Conservation (phyloP, 2,797 vertebrate species). For the Babyrousa celebensis region DNA sequence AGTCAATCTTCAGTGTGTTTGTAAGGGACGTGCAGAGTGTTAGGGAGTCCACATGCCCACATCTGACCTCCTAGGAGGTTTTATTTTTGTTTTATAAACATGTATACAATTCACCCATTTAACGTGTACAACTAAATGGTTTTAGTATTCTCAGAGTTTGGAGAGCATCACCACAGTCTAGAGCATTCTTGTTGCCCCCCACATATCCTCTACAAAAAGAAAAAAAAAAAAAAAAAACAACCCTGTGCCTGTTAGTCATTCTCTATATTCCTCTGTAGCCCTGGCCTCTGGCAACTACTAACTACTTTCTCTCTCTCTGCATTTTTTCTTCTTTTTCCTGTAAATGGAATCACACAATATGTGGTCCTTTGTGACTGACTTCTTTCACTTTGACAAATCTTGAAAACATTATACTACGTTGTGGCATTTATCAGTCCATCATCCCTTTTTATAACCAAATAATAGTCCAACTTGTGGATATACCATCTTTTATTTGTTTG, state of each 20-base stretch:
- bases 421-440: neutral
- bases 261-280: neutral
- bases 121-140: neutral
- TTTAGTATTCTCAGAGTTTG: neutral
- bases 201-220: too few species aligned
- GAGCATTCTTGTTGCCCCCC: neutral
- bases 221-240: neutral
- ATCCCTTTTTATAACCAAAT: slow-evolving; percentile 7
- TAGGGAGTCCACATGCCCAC: neutral
- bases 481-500: neutral
- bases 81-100: neutral
- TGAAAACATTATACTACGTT: too few species aligned
- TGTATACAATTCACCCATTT: neutral
- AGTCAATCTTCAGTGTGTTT: neutral
- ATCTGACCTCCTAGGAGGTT: neutral
- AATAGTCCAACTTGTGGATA: neutral
- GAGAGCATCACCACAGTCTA: neutral
- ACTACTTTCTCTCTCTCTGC: neutral
- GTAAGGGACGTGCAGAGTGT: neutral
- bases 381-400: neutral
- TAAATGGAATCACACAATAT: neutral
- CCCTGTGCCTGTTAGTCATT: neutral
- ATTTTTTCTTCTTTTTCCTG: neutral
- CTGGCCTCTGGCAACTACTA: neutral
- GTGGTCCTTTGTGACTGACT: slow-evolving; percentile 23